These are phyloP conservation scores for Sorex maritimensis DNA, from an alignment of 2,797 vertebrate genomes.

Conservation along the genomic window DNA sequence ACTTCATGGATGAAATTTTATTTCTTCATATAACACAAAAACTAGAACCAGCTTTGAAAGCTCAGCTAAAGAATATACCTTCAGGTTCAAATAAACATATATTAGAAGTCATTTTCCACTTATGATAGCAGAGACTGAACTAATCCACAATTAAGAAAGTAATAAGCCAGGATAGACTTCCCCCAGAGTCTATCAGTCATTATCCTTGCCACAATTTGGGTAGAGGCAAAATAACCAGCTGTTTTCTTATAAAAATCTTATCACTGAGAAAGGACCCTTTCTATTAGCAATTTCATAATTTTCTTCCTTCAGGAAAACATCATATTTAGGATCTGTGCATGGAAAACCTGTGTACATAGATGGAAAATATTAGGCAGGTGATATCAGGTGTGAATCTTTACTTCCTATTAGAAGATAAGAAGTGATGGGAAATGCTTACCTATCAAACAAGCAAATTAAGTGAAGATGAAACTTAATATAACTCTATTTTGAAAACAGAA, in stretches of 20 bases:
- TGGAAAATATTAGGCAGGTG: background rate
- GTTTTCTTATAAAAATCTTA: conserved; percentile 36
- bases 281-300: conserved; percentile 16
- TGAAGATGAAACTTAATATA: background rate
- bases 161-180: background rate
- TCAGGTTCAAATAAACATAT: conserved; percentile 18
- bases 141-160: background rate
- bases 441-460: conserved; percentile 5
- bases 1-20: background rate
- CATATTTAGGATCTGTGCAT: background rate
- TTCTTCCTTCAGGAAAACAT: background rate
- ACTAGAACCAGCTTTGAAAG: conserved; percentile 42
- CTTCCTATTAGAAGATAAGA: conserved; percentile 1
- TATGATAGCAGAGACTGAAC: conserved; percentile 21
- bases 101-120: background rate
- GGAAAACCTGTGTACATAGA: background rate
- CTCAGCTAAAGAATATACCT: conserved; percentile 34
- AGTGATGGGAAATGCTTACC: conserved; percentile 38
- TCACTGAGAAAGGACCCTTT: conserved; percentile 20
- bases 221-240: background rate
- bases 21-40: conserved; percentile 40
- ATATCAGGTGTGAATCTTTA: background rate
- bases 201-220: background rate
- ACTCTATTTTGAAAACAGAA: conserved; percentile 57
- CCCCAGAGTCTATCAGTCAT: background rate